phyloP scores from a whole-genome alignment of 2,113 vertebrate genomes.

The Phylloscopus trochilus region DNA sequence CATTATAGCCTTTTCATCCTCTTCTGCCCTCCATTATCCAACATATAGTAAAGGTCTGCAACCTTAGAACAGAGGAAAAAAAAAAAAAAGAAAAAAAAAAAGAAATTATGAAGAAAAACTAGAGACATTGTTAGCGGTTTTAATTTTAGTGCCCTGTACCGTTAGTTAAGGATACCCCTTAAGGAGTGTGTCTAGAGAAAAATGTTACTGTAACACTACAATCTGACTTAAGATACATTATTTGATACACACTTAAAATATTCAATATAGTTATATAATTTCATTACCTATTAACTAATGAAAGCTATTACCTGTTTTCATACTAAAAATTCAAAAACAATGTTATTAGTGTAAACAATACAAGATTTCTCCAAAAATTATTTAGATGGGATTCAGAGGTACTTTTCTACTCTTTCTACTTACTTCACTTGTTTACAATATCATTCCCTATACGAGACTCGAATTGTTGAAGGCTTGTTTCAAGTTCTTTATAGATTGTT shows the following conservation, averaged over 20 bases:
- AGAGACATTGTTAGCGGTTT: background rate
- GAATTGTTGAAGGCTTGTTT: background rate
- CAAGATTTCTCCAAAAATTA: background rate
- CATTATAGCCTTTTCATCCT: background rate
- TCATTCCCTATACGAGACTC: background rate
- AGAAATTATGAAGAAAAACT: background rate
- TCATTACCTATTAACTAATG: no score
- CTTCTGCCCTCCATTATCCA: background rate
- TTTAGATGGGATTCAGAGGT: background rate
- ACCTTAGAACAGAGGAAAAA: background rate
- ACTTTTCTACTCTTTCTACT: background rate
- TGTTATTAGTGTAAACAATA: background rate
- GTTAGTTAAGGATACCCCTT: background rate
- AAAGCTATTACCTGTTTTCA: background rate
- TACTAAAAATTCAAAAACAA: background rate
- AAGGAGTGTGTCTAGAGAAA: background rate
- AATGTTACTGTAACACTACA: background rate
- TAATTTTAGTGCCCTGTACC: background rate
- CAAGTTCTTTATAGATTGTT: background rate
- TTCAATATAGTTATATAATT: background rate
- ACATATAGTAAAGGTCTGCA: background rate
- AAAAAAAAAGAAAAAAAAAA: background rate
- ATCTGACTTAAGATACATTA: background rate
- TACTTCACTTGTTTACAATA: background rate
- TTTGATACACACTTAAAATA: background rate